These are phyloP conservation scores for Drosophila quadrilineata DNA, from an alignment of 1,140 invertebrate species.

Conservation along the genomic window DNA sequence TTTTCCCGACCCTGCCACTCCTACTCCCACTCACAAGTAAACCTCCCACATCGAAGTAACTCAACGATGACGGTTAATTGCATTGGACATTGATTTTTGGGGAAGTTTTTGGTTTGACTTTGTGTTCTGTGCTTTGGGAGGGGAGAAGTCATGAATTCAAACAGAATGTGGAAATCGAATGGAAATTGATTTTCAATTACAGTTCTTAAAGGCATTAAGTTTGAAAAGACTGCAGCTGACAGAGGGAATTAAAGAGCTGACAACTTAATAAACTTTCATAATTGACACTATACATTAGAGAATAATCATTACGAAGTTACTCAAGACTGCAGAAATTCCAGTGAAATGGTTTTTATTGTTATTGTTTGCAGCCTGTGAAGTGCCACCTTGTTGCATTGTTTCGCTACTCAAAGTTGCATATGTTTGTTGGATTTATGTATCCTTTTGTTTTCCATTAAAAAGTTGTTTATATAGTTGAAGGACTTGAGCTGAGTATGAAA, in stretches of 20 bases:
- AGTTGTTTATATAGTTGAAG: slow-evolving; percentile 28
- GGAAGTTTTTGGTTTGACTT: background rate
- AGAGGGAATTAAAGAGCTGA: slow-evolving; percentile 22
- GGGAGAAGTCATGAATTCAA: too few relatives aligned
- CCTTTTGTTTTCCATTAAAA: slow-evolving; percentile 2
- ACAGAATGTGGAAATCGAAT: slow-evolving; percentile 42
- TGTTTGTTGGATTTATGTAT: slow-evolving; percentile 8
- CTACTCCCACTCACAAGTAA: background rate
- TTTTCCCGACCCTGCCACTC: background rate
- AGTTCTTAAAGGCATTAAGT: slow-evolving; percentile 9
- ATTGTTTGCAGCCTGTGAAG: background rate
- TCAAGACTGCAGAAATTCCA: background rate
- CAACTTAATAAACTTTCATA: slow-evolving; percentile 15
- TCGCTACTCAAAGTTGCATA: background rate
- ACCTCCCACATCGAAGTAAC: background rate
- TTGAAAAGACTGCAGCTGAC: slow-evolving; percentile 17
- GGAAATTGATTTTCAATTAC: slow-evolving; percentile 62
- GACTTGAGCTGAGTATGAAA: background rate
- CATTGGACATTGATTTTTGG: slow-evolving; percentile 50
- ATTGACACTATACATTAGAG: slow-evolving; percentile 10
- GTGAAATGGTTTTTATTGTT: background rate
- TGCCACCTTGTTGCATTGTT: slow-evolving; percentile 14
- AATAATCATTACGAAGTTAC: too few relatives aligned
- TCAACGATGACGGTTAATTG: slow-evolving; percentile 40
- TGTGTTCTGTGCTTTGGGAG: background rate